Conservation (phyloP, 2,113 vertebrate genomes). For the Laticauda colubrina region DNA sequence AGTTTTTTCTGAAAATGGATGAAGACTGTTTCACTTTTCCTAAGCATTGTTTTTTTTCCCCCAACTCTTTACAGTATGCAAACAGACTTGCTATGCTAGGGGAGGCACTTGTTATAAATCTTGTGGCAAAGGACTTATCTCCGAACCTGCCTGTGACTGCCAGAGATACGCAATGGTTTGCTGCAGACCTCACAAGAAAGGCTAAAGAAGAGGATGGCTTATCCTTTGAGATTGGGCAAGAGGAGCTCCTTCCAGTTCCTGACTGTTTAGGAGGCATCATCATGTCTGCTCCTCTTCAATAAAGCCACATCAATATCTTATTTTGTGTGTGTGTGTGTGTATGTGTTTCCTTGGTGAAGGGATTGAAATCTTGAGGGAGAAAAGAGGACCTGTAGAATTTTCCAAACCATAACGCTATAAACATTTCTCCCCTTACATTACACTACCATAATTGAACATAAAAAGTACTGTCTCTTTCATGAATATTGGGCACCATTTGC, state of each 20-base stretch:
- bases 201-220: background rate
- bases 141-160: background rate
- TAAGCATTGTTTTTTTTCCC: background rate
- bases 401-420: background rate
- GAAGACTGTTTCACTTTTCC: background rate
- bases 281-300: background rate
- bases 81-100: accelerated
- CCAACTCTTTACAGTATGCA: background rate
- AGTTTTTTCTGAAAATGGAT: background rate
- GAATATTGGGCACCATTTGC: background rate
- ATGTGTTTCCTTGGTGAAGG: background rate
- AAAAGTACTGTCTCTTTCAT: background rate
- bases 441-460: background rate
- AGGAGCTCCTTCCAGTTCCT: background rate
- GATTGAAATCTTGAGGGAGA: background rate
- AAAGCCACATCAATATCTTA: background rate
- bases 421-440: background rate
- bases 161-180: accelerated
- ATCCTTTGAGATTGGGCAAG: background rate
- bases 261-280: background rate
- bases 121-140: accelerated
- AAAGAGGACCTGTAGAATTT: background rate
- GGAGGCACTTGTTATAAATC: accelerated
- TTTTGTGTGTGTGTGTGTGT: background rate
- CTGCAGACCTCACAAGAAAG: background rate